Conservation (phyloP, 2,113 vertebrate genomes). For the Lipotes vexillifer region DNA sequence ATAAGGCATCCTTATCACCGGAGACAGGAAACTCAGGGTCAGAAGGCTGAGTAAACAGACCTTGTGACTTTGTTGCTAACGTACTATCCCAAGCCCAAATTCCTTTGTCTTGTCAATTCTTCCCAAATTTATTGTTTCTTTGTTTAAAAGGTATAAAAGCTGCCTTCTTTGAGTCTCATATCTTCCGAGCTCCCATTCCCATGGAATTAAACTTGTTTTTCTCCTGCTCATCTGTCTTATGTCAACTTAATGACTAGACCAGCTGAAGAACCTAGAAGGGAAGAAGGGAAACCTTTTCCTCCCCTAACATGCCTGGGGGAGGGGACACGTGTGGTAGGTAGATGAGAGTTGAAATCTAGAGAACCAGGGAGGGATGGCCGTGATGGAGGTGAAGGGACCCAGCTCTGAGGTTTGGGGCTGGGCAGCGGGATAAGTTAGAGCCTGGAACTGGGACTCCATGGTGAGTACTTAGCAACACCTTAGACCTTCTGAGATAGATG, state of each 20-base stretch:
- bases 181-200: background rate
- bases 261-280: too few relatives aligned
- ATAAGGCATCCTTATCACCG: background rate
- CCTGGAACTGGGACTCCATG: background rate
- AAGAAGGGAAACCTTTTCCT: too few relatives aligned
- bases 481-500: background rate
- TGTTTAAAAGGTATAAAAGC: background rate
- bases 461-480: background rate
- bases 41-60: background rate
- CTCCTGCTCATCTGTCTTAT: background rate
- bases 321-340: background rate
- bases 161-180: background rate
- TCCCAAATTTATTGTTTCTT: background rate
- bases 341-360: background rate
- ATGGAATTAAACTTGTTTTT: background rate
- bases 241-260: background rate
- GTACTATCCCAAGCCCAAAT: background rate
- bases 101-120: too few relatives aligned
- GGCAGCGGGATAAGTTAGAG: background rate
- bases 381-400: background rate
- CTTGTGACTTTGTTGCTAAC: background rate
- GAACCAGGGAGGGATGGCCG: background rate
- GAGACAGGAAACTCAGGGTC: background rate
- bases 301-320: background rate
- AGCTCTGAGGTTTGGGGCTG: background rate